These are phyloP conservation scores for Sebastes hopkinsi DNA, from an alignment of 2,797 vertebrate species.

Conservation along the genomic window DNA sequence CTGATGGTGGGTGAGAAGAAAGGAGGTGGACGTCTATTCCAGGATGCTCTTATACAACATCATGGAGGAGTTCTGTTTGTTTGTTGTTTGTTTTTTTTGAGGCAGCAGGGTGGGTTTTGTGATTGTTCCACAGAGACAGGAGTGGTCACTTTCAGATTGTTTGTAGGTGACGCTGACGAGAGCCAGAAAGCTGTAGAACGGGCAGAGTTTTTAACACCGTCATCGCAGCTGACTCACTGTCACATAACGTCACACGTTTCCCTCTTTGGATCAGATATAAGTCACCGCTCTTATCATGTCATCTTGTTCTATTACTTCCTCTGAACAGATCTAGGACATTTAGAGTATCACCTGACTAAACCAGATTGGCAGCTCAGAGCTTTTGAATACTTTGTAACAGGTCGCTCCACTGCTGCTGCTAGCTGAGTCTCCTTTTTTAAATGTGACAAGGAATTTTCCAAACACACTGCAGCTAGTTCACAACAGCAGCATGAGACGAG, in stretches of 20 bases:
- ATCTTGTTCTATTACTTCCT: not conserved
- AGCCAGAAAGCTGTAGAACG: not conserved
- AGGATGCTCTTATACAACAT: not conserved
- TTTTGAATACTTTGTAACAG: conserved; percentile 9
- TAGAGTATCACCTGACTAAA: not conserved
- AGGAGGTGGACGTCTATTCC: not conserved
- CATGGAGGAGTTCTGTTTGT: not conserved
- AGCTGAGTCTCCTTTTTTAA: not conserved
- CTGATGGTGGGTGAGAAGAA: not conserved
- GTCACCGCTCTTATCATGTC: not conserved
- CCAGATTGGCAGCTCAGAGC: not conserved
- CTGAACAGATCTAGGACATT: no score
- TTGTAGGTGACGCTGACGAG: conserved; percentile 18
- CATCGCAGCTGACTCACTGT: conserved; percentile 50
- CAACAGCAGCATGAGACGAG: not conserved
- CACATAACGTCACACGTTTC: conserved; percentile 27
- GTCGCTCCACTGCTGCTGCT: not conserved
- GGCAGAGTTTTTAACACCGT: conserved; percentile 22
- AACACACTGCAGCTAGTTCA: not conserved
- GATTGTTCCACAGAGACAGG: conserved; percentile 15
- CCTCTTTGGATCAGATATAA: conserved; percentile 22
- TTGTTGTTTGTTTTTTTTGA: not conserved
- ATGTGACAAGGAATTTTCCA: not conserved
- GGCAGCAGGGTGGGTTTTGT: conserved; percentile 6
- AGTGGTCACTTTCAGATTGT: conserved; percentile 18